A percentile compares a stretch with the other conserved stretches of the same genome.
These are phyloP conservation scores for Metacarcinus magister DNA, from an alignment of 2,888 invertebrate species.

Conservation along the genomic window DNA sequence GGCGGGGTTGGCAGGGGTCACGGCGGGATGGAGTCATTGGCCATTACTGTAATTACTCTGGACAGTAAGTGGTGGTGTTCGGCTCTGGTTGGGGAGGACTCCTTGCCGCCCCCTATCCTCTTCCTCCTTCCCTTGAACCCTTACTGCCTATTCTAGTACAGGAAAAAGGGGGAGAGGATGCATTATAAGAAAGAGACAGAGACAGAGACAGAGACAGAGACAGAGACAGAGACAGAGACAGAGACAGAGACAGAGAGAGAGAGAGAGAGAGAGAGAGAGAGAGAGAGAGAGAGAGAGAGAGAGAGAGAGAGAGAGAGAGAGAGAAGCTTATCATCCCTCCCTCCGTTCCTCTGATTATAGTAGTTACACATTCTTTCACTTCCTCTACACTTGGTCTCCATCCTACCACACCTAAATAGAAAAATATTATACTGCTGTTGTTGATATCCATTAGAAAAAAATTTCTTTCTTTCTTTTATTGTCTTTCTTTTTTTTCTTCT, in stretches of 20 bases:
- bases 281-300: not conserved
- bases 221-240: slow-evolving; percentile 33
- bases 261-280: not conserved
- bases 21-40: not conserved
- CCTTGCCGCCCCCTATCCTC: not conserved
- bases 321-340: not conserved
- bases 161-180: not conserved
- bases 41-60: not conserved
- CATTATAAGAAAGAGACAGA: not conserved
- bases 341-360: not conserved
- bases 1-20: not conserved
- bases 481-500: not conserved
- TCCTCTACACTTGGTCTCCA: not conserved
- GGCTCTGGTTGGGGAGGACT: not conserved
- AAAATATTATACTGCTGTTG: not conserved
- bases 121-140: not conserved
- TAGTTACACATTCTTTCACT: not conserved
- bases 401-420: not conserved
- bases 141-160: not conserved
- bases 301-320: slow-evolving; percentile 29
- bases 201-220: slow-evolving; percentile 34
- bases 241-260: not conserved
- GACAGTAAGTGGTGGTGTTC: not conserved
- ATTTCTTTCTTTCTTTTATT: not conserved
- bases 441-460: not conserved